Percentiles rank a stretch among this genome's conserved stretches.
Evolutionary conservation across 2,113 vertebrate genomes (phyloP).

Genomic region (Myrmecophaga tridactyla): DNA sequence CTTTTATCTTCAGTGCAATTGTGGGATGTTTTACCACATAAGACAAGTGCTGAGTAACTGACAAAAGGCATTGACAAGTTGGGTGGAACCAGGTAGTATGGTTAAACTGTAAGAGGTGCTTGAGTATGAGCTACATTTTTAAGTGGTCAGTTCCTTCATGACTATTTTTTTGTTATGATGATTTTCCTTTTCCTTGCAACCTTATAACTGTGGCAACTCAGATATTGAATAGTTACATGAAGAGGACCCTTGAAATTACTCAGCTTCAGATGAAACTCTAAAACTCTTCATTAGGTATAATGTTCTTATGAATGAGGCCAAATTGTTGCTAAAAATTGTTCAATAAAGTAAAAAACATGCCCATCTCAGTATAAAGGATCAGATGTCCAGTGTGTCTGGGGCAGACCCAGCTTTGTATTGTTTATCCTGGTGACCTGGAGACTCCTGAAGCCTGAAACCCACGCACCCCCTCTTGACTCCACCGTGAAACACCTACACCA

Average conservation of each 20-base stretch:
- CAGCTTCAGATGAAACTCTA: slow-evolving; percentile 27
- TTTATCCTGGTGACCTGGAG: neutral
- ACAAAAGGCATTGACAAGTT: neutral
- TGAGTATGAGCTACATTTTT: slow-evolving; percentile 38
- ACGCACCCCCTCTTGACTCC: neutral
- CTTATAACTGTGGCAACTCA: slow-evolving; percentile 42
- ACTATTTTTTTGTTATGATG: slow-evolving; percentile 43
- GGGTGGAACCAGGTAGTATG: neutral
- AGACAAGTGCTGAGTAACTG: neutral
- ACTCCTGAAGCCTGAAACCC: neutral
- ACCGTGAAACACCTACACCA: neutral
- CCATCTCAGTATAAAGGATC: neutral
- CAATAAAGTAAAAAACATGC: neutral
- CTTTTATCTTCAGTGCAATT: neutral
- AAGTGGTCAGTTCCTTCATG: slow-evolving; percentile 31
- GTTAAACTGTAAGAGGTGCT: neutral
- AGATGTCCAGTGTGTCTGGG: neutral
- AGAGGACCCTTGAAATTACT: slow-evolving; percentile 53
- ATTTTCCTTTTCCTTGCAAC: slow-evolving; percentile 49
- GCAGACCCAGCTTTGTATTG: neutral
- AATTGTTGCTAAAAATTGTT: slow-evolving; percentile 4
- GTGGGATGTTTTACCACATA: neutral
- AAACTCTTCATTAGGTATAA: slow-evolving; percentile 61
- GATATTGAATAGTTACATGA: slow-evolving; percentile 41
- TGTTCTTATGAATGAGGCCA: slow-evolving; percentile 13